Evolutionary conservation across 2,797 vertebrate genomes (phyloP), one percentile per base, ranked within the genome.

Genomic region (Molossus molossus): DNA sequence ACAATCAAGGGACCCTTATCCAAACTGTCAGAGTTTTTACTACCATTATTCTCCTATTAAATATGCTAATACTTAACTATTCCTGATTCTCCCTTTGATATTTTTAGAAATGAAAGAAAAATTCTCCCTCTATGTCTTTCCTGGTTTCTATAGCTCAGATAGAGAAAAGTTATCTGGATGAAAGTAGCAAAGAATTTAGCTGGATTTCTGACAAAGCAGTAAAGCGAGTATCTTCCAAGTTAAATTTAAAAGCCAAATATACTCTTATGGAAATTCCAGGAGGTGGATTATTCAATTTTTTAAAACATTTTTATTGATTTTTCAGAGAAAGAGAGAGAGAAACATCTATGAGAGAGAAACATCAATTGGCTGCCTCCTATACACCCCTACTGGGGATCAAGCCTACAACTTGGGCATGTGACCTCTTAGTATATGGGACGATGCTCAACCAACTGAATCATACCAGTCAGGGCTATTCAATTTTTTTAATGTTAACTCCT

Each of bases 171-270:
- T 73, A 5, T 87, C 58, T 87, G 9, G 40, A 72, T 64, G 3
- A 60, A 2, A 94, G 15, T 85, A 84, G 60, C 15, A 76, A 60
- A 55, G 3, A 72, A 70, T 85, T 90, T 84, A 70, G 13, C 15
- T 72, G 62, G 20, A 27, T 3, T 1, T 79, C 58, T 86, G 90
- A 82, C 3, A 80, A 4, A 69, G 2, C 18, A 72, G 8, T 60
- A 90, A 93, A 75, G 3, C 13, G 83, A 77, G 21, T 72, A 67
- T 55, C 13, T 90, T 95, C 33, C 69, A 83, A 86, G 14, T 62
- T 73, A 76, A 45, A 93, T 53, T 11, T 67, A n/a, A 62, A 85
- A 75, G 20, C 6, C 58, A 94, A 50, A 45, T 4, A 57, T 57
- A 1, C 12, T 87, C 3, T 20, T 14, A 58, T 21, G 21, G 33